Conservation (phyloP, 2,888 invertebrate genomes). For the Pandemis cinnamomeana region DNA sequence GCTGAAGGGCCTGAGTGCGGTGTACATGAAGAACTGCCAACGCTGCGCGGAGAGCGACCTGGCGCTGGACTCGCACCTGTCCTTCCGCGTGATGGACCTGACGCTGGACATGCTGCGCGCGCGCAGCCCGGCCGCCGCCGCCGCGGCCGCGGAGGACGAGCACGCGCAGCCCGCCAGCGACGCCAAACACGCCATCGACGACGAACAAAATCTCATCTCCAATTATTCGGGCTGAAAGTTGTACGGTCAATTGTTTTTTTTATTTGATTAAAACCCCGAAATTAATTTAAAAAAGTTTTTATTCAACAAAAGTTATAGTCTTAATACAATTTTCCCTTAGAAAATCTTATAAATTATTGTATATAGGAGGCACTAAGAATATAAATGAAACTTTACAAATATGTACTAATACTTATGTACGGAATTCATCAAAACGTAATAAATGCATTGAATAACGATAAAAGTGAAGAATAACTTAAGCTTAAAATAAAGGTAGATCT, state of each 20-base stretch:
- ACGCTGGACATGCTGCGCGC: constrained; percentile 58
- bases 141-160: constrained; percentile 14
- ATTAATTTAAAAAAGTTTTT: constrained; percentile 11
- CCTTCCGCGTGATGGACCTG: constrained; percentile 68
- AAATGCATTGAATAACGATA: constrained; percentile 33
- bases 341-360: constrained; percentile 29
- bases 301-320: constrained; percentile 32
- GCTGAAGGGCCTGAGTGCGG: constrained; percentile 90
- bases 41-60: constrained; percentile 82
- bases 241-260: background rate
- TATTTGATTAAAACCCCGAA: constrained; percentile 14
- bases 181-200: constrained; percentile 12
- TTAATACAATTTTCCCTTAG: constrained; percentile 18
- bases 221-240: constrained; percentile 25
- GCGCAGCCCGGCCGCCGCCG: constrained; percentile 47
- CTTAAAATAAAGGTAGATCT: background rate
- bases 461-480: background rate
- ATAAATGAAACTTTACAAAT: constrained; percentile 26
- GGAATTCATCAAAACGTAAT: constrained; percentile 35
- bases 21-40: constrained; percentile 95
- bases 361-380: constrained; percentile 30
- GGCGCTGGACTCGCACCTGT: constrained; percentile 67
- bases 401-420: constrained; percentile 26
- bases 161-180: background rate
- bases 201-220: constrained; percentile 22